Conservation (phyloP, 2,797 vertebrate species). For the Onychomys torridus region DNA sequence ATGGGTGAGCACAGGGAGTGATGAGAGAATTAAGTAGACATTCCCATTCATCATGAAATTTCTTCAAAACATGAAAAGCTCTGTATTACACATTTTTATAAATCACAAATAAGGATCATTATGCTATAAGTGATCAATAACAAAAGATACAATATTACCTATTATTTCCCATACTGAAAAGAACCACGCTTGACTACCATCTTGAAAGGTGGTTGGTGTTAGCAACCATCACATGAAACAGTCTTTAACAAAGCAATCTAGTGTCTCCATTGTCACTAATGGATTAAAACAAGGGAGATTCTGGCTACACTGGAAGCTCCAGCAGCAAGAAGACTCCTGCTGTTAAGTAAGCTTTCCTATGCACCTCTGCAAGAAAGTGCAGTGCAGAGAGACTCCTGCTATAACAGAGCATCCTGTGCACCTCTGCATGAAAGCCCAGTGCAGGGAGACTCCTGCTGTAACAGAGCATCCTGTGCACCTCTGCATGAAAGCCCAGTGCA, state of each 20-base stretch:
- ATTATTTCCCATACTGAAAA: constrained; percentile 73
- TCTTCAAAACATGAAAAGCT: constrained; percentile 56
- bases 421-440: background rate
- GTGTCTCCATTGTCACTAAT: constrained; percentile 73
- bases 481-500: background rate
- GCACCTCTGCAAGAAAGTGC: background rate
- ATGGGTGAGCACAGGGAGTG: background rate
- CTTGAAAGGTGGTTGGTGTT: constrained; percentile 76
- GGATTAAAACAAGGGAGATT: constrained; percentile 76
- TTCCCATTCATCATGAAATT: constrained; percentile 30
- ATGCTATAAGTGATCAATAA: constrained; percentile 69
- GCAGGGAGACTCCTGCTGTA: constrained; percentile 17
- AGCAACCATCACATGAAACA: constrained; percentile 72
- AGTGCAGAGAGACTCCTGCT: constrained; percentile 15
- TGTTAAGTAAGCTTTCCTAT: background rate
- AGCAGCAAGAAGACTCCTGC: constrained; percentile 38
- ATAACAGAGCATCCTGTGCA: background rate
- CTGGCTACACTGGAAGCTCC: constrained; percentile 73
- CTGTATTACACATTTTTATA: constrained; percentile 25
- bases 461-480: background rate
- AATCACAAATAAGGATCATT: constrained; percentile 63
- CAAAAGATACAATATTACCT: constrained; percentile 73
- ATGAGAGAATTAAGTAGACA: constrained; percentile 49
- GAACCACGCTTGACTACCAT: constrained; percentile 75
- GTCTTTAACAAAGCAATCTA: constrained; percentile 74